Conservation (phyloP, 2,113 vertebrate species). For the Phaetusa simplex region DNA sequence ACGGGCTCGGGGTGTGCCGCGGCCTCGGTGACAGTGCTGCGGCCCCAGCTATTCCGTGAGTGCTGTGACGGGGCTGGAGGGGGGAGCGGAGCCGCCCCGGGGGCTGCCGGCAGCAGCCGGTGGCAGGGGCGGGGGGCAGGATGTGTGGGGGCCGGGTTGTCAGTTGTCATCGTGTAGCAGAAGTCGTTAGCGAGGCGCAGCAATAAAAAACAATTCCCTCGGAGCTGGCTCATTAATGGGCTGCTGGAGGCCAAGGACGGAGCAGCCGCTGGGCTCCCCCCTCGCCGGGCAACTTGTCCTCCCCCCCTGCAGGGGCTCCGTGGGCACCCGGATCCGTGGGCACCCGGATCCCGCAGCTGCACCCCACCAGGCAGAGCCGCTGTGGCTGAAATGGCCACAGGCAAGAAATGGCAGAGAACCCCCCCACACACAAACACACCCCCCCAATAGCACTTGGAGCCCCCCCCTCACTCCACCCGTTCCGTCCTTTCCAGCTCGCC, state of each 20-base stretch:
- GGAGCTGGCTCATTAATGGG: neutral
- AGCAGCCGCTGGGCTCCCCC: neutral
- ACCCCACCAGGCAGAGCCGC: neutral
- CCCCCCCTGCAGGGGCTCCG: neutral
- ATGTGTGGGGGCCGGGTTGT: neutral
- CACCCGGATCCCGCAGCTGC: too few relatives aligned
- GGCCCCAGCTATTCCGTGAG: neutral
- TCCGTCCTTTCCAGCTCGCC: neutral
- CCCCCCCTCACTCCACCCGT: neutral
- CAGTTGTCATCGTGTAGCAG: neutral
- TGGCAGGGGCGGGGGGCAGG: neutral
- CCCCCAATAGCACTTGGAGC: rapidly evolving
- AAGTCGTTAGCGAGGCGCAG: neutral
- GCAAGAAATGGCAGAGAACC: too few relatives aligned
- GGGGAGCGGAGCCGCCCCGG: neutral
- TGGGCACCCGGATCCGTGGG: neutral
- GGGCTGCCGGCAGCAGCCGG: neutral
- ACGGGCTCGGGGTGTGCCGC: rapidly evolving
- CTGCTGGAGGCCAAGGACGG: neutral
- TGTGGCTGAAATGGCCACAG: rapidly evolving
- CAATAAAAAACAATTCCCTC: neutral
- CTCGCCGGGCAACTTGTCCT: neutral
- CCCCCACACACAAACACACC: neutral
- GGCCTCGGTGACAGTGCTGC: rapidly evolving
- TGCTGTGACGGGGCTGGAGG: neutral